A percentile compares a stretch with the other conserved stretches of the same genome.
Evolutionary conservation across 2,888 invertebrate species (phyloP).

Genomic region (Odontomyia ornata): DNA sequence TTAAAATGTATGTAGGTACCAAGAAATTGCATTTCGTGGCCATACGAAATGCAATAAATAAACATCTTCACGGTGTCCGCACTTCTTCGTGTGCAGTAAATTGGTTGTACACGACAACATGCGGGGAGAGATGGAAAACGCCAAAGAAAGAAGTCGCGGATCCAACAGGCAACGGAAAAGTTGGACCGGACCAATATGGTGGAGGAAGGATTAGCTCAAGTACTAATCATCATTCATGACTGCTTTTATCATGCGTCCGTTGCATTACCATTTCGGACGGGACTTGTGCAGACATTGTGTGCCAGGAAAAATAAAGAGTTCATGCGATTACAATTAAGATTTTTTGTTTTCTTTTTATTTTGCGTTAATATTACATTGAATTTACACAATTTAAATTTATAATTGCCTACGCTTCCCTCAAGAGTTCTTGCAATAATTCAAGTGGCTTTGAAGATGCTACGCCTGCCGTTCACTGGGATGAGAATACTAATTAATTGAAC

Average conservation of each 20-base stretch:
- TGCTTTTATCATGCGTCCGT: not conserved
- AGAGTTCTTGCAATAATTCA: not conserved
- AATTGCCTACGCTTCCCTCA: not conserved
- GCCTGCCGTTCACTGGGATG: not conserved
- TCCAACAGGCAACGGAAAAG: not conserved
- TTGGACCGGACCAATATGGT: not conserved
- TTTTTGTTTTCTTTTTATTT: not conserved
- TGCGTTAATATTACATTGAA: not conserved
- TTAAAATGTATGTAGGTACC: not conserved
- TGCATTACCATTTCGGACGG: not conserved
- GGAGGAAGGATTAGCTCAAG: not conserved
- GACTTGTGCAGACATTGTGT: too few species aligned
- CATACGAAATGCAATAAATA: slow-evolving; percentile 32
- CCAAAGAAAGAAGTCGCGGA: not conserved
- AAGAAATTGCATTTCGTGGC: slow-evolving; percentile 33
- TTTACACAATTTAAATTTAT: not conserved
- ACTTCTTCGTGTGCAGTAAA: slow-evolving; percentile 29
- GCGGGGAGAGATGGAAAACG: not conserved
- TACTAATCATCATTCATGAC: slow-evolving; percentile 1
- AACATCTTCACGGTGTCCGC: slow-evolving; percentile 39
- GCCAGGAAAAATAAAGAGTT: not conserved
- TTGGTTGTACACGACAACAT: not conserved
- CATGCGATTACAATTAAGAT: not conserved
- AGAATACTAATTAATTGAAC: not conserved
- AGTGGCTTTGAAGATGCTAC: not conserved